Evolutionary conservation across 2,113 vertebrate species (phyloP).

Genomic region (Dipodomys merriami): DNA sequence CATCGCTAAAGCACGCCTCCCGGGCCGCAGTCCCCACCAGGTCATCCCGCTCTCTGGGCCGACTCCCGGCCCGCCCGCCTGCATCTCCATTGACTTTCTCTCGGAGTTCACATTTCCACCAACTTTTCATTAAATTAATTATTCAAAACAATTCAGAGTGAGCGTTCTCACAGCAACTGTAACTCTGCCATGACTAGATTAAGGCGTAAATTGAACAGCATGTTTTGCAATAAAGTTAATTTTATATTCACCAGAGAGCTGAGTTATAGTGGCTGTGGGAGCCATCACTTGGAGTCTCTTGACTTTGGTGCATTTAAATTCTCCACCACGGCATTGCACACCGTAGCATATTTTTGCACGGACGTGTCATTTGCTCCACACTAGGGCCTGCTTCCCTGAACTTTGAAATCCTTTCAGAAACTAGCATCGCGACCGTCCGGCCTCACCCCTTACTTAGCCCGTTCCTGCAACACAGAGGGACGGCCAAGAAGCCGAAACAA

Average conservation of each 20-base stretch:
- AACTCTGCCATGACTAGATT: constrained; percentile 75
- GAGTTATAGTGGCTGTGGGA: constrained; percentile 81
- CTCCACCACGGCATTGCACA: constrained; percentile 63
- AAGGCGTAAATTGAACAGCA: constrained; percentile 81
- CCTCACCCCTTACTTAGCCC: background rate
- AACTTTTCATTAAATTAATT: constrained; percentile 76
- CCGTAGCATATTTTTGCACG: constrained; percentile 56
- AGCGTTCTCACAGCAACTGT: constrained; percentile 75
- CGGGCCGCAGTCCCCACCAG: too few species aligned
- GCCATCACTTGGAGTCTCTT: constrained; percentile 77
- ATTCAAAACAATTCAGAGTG: constrained; percentile 76
- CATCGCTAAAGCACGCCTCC: too few species aligned
- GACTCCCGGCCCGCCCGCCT: background rate
- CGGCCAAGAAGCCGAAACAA: background rate
- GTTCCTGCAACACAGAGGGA: background rate
- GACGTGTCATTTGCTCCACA: constrained; percentile 63
- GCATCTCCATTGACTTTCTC: constrained; percentile 81
- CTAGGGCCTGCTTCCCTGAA: constrained; percentile 49
- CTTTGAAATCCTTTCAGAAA: constrained; percentile 61
- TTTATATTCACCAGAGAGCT: constrained; percentile 81
- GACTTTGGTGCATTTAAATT: constrained; percentile 79
- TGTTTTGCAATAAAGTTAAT: constrained; percentile 81
- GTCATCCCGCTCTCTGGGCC: background rate
- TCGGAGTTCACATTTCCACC: constrained; percentile 73
- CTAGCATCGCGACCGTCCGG: constrained; percentile 49